A percentile compares a stretch with the other conserved stretches of the same genome.
phyloP scores from a whole-genome alignment of 1,140 invertebrate genomes.

The Carcinoscorpius rotundicauda region DNA sequence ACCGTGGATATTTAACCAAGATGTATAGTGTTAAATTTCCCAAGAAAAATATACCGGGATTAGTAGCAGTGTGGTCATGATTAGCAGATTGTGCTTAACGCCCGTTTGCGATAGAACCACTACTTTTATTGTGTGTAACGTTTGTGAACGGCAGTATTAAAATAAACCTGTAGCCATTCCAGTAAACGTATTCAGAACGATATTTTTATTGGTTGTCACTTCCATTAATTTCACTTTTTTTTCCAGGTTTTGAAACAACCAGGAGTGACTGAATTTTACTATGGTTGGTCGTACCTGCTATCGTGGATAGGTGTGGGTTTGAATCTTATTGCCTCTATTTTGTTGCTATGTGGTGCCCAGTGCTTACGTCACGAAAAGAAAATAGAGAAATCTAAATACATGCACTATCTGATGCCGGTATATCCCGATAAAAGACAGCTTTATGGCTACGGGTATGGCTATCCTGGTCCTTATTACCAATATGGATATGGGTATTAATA shows the following conservation, averaged over 20 bases:
- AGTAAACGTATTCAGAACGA: neutral
- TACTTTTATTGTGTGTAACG: no score
- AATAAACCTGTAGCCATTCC: no score
- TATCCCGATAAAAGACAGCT: conserved; percentile 89
- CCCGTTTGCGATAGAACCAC: no score
- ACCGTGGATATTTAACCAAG: no score
- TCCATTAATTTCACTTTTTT: no score
- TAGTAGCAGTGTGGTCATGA: no score
- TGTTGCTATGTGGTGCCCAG: conserved; percentile 82
- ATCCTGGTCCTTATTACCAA: conserved; percentile 66
- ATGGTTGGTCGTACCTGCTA: conserved; percentile 91
- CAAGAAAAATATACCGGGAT: no score
- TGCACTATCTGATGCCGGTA: conserved; percentile 95
- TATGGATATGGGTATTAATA: conserved; percentile 45
- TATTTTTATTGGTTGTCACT: no score
- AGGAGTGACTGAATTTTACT: conserved; percentile 55
- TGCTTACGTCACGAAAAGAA: conserved; percentile 83
- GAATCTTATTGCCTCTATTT: conserved; percentile 71
- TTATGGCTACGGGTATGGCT: conserved; percentile 60
- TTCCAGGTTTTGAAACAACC: conserved; percentile 70
- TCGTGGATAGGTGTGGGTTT: conserved; percentile 87
- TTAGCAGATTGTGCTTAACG: no score
- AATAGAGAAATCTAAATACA: conserved; percentile 85
- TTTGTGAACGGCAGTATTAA: no score
- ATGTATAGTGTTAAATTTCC: no score